Conservation (phyloP, 2,888 invertebrate species). For the Leucophora obtusa region DNA sequence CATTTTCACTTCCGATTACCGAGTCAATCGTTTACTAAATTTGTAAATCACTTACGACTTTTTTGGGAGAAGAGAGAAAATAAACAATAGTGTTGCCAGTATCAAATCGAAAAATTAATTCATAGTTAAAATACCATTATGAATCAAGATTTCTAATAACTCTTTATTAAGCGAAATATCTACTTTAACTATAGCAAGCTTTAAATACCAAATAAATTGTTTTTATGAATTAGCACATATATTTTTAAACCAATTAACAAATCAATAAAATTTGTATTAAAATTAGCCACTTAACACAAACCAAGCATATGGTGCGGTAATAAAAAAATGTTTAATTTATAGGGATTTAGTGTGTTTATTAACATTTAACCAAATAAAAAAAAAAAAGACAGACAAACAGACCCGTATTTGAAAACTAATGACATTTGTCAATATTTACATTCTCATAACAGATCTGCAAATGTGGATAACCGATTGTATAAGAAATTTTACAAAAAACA, state of each 20-base stretch:
- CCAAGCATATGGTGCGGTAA: slow-evolving; percentile 26
- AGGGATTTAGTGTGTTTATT: slow-evolving; percentile 39
- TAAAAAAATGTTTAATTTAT: slow-evolving; percentile 34
- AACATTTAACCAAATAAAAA: not conserved
- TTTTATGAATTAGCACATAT: too few species aligned
- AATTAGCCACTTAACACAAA: slow-evolving; percentile 4
- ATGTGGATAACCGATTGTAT: slow-evolving; percentile 15
- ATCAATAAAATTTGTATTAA: slow-evolving; percentile 33
- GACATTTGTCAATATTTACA: slow-evolving; percentile 48
- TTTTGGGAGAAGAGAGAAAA: too few species aligned
- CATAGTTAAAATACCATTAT: too few species aligned
- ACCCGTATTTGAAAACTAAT: slow-evolving; percentile 22
- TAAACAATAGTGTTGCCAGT: too few species aligned
- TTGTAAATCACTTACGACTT: too few species aligned
- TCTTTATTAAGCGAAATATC: too few species aligned
- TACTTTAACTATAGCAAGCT: too few species aligned
- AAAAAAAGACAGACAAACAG: not conserved
- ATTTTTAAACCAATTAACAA: slow-evolving; percentile 22
- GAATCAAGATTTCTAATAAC: too few species aligned
- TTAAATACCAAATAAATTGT: too few species aligned
- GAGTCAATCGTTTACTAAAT: too few species aligned
- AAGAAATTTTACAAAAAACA: slow-evolving; percentile 5
- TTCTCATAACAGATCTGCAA: slow-evolving; percentile 37
- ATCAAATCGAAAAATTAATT: too few species aligned
- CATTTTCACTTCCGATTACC: too few species aligned